Evolutionary conservation across 2,888 invertebrate genomes (phyloP).

Genomic region (Cataglyphis cursor): DNA sequence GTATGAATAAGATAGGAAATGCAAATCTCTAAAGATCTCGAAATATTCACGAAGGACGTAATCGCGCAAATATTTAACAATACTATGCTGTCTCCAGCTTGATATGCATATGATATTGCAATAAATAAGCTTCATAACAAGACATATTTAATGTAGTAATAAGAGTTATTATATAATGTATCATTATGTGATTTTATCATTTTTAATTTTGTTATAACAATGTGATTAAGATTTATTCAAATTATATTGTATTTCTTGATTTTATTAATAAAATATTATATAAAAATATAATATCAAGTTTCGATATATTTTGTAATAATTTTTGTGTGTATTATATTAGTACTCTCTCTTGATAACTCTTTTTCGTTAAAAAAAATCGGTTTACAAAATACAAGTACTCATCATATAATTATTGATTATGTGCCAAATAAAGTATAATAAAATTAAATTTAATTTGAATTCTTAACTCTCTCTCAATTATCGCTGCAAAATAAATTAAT

Average conservation of each 20-base stretch:
- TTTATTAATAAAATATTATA: background rate
- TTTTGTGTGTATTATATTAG: background rate
- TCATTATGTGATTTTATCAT: background rate
- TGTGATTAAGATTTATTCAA: background rate
- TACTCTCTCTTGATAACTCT: background rate
- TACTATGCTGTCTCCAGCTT: background rate
- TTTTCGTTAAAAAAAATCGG: background rate
- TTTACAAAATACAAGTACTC: background rate
- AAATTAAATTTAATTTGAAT: background rate
- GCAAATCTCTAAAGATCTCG: background rate
- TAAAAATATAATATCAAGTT: background rate
- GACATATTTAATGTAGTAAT: background rate
- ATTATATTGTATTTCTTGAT: background rate
- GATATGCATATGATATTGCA: no score
- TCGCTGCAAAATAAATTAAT: background rate
- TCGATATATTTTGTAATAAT: background rate
- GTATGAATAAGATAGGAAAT: background rate
- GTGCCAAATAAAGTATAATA: background rate
- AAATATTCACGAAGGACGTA: slow-evolving; percentile 24
- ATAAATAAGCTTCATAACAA: slow-evolving; percentile 1
- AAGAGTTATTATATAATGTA: background rate
- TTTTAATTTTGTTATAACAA: background rate
- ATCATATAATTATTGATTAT: no score
- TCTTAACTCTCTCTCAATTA: background rate
- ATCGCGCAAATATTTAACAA: background rate